Base-by-base conservation (phyloP, 2,113 vertebrate genomes). In the Archocentrus centrarchus region DNA sequence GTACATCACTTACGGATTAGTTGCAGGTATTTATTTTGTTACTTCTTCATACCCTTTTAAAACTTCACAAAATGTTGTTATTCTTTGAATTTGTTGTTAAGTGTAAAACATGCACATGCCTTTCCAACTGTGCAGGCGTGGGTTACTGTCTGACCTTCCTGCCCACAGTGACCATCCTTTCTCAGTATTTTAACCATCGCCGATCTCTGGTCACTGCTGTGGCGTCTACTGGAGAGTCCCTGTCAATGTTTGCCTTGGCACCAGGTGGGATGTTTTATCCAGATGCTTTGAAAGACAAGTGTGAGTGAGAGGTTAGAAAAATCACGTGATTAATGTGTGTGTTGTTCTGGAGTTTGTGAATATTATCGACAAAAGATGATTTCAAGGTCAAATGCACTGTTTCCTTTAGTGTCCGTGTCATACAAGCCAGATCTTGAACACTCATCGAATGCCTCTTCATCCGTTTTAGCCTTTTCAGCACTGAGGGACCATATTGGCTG, bases 111-210 rank as follows among this genome's bases (percentile, higher is more conserved):
- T 8, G 6, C 47, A 11, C 15, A 3, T 18, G 7, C 83, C 1
- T 63, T 63, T 62, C 88, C 35, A 44, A 37, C 30, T 88, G 50
- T 90, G 83, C 95, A 99, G 98, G 98, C 84, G 77, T 99, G 0
- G 98, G 98, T 44, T 99, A 97, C 96, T 97, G 97, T 94, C 93
- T 99, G 88, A 97, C 96, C 64, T 99, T 99, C 91, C 96, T 99
- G 75, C 98, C 98, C 15, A 97, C 98, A 0, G 96, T 99, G 89
- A 99, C 98, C 92, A 97, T 99, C 79, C 95, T 99, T 5, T 98
- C 98, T 1, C 97, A 98, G 90, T 99, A 99, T 93, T 99, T 99
- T 89, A 95, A 94, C 82, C 97, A 91, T 78, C 97, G 96, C 6
- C 97, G 98, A 4, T 97, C 97, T 5, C 84, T 98, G 84, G 97